Percentiles rank a stretch among this genome's conserved stretches.
Evolutionary conservation across 2,113 vertebrate genomes (phyloP).

Genomic region (Macrotis lagotis): DNA sequence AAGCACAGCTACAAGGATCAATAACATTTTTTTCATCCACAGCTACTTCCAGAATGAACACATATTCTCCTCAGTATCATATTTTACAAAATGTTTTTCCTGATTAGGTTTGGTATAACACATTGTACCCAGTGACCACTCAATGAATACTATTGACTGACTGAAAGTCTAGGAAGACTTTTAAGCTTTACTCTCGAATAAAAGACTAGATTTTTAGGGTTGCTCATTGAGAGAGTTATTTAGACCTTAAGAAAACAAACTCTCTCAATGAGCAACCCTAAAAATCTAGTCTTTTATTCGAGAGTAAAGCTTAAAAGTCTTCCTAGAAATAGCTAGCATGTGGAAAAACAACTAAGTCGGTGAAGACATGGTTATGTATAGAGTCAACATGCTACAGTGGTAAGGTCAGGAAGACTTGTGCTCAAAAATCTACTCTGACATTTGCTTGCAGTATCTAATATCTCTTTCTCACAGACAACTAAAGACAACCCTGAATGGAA

Average conservation of each 20-base stretch:
- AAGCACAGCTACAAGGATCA: not conserved
- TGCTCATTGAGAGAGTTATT: not conserved
- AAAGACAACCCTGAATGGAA: too few relatives aligned
- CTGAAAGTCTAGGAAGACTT: not conserved
- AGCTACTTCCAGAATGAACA: not conserved
- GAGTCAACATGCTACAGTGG: too few relatives aligned
- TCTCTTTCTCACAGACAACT: not conserved
- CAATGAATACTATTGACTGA: not conserved
- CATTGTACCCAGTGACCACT: not conserved
- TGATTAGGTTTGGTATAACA: not conserved
- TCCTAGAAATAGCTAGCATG: not conserved
- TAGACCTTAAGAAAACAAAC: not conserved
- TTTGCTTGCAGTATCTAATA: not conserved
- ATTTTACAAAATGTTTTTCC: not conserved
- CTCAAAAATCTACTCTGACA: not conserved
- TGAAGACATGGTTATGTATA: not conserved
- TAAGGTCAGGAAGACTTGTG: not conserved
- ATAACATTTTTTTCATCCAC: not conserved
- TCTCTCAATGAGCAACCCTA: slow-evolving; percentile 4
- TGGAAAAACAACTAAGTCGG: not conserved
- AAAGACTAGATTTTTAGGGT: not conserved
- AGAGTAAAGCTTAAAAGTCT: not conserved
- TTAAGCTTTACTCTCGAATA: not conserved
- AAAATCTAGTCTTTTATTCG: not conserved
- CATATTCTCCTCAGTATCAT: not conserved